A percentile compares a stretch with the other conserved stretches of the same genome.
Evolutionary conservation across 2,888 invertebrate genomes (phyloP).

Genomic region (Cryptocephalus primarius): DNA sequence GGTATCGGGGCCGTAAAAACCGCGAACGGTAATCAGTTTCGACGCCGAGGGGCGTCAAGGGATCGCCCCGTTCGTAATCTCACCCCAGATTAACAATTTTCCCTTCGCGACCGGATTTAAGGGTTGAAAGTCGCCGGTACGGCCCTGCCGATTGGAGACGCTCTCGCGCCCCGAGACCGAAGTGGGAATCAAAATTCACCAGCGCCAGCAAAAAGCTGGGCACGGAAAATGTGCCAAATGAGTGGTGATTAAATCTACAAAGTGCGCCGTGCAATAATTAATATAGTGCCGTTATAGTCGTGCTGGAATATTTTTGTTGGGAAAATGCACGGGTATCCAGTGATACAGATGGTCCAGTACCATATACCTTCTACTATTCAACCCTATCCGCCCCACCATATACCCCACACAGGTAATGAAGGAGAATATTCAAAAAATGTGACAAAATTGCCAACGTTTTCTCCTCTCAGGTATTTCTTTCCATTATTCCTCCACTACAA

Average conservation of each 20-base stretch:
- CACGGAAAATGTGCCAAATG: not conserved
- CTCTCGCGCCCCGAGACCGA: not conserved
- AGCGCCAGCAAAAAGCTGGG: conserved; percentile 1
- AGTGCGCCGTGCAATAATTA: not conserved
- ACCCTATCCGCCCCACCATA: conserved; percentile 30
- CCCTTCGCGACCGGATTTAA: too few relatives aligned
- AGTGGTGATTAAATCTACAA: too few relatives aligned
- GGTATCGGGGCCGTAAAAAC: too few relatives aligned
- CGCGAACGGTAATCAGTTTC: too few relatives aligned
- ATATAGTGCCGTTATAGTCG: conserved; percentile 2
- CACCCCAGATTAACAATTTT: too few relatives aligned
- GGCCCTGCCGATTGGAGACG: not conserved
- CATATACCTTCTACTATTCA: conserved; percentile 43
- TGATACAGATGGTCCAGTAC: conserved; percentile 57
- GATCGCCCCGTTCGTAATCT: too few relatives aligned
- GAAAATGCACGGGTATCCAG: conserved; percentile 51
- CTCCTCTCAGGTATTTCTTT: too few relatives aligned
- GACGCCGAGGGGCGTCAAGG: too few relatives aligned
- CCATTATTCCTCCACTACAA: too few relatives aligned
- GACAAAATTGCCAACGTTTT: too few relatives aligned
- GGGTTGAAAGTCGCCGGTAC: too few relatives aligned
- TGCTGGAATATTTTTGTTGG: not conserved
- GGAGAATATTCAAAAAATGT: not conserved
- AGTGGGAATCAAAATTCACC: not conserved
- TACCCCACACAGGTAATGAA: conserved; percentile 21